Evolutionary conservation across 1,140 invertebrate genomes (phyloP).

Genomic region (Chymomyza costata): DNA sequence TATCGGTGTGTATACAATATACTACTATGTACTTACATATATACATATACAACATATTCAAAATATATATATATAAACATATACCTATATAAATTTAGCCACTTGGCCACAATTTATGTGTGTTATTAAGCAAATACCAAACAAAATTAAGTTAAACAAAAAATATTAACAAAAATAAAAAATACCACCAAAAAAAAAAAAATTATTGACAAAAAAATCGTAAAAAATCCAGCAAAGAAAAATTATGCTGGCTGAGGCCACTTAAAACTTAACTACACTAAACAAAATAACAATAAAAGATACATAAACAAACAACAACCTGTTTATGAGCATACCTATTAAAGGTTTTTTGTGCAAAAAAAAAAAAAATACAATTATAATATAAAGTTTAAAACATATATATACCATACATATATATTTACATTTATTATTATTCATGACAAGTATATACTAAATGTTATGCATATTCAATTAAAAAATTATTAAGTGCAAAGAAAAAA

Average conservation of each 20-base stretch:
- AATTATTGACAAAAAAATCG: conserved; percentile 59
- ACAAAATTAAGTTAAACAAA: conserved; percentile 7
- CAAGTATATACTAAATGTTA: conserved; percentile 29
- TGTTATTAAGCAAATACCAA: conserved; percentile 46
- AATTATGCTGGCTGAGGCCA: conserved; percentile 66
- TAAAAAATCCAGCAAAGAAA: conserved; percentile 68
- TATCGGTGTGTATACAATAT: conserved; percentile 58
- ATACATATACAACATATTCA: conserved; percentile 25
- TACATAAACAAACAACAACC: conserved; percentile 30
- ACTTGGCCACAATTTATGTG: conserved; percentile 47
- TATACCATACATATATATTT: conserved; percentile 19
- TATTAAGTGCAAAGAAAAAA: conserved; percentile 16
- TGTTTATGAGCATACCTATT: conserved; percentile 62
- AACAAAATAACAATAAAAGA: conserved; percentile 12
- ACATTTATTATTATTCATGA: conserved; percentile 28
- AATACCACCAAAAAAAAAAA: too few species aligned
- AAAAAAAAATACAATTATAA: too few species aligned
- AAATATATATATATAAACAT: conserved; percentile 3
- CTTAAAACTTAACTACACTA: conserved; percentile 42
- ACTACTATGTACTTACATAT: conserved; percentile 18
- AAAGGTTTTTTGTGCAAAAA: conserved; percentile 68
- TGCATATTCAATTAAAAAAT: conserved; percentile 33
- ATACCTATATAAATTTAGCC: conserved; percentile 41
- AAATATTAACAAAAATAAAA: conserved; percentile 25
- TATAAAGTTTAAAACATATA: conserved; percentile 3